Percentiles rank a stretch among this genome's conserved stretches.
Conservation (phyloP, 92 coral and sea anemone species). For the Epizoanthus ramosus region DNA sequence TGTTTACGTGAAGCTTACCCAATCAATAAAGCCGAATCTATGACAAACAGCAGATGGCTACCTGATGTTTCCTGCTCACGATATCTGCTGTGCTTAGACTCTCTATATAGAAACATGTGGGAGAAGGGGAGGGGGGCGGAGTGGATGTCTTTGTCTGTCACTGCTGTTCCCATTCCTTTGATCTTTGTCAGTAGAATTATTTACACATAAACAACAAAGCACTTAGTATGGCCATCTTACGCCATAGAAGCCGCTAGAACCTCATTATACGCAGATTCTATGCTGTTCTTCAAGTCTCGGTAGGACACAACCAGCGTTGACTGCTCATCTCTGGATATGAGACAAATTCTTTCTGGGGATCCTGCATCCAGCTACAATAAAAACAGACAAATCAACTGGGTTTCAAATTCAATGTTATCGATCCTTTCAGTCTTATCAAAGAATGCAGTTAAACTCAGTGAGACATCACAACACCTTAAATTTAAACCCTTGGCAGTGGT, state of each 20-base stretch:
- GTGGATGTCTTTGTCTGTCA: background rate
- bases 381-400: background rate
- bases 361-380: slow-evolving; percentile 92
- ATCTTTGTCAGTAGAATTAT: slow-evolving; percentile 7
- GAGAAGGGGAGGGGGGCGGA: background rate
- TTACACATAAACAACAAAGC: slow-evolving; percentile 18
- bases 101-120: too few relatives aligned
- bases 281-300: slow-evolving; percentile 89
- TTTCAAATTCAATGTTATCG: too few relatives aligned
- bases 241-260: slow-evolving; percentile 74
- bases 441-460: too few relatives aligned
- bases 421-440: too few relatives aligned
- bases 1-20: too few relatives aligned
- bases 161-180: background rate
- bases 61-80: too few relatives aligned
- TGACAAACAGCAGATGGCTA: too few relatives aligned
- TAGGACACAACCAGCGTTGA: slow-evolving; percentile 92
- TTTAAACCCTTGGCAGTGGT: too few relatives aligned
- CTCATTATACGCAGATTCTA: slow-evolving; percentile 92
- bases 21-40: too few relatives aligned
- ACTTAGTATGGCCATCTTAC: slow-evolving; percentile 19
- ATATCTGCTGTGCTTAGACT: too few relatives aligned
- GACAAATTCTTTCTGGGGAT: slow-evolving; percentile 88
- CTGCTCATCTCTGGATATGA: slow-evolving; percentile 95
- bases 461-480: too few relatives aligned